A percentile compares a stretch with the other conserved stretches of the same genome.
Conservation (phyloP, 1,140 invertebrate genomes). For the Ericerus pela region DNA sequence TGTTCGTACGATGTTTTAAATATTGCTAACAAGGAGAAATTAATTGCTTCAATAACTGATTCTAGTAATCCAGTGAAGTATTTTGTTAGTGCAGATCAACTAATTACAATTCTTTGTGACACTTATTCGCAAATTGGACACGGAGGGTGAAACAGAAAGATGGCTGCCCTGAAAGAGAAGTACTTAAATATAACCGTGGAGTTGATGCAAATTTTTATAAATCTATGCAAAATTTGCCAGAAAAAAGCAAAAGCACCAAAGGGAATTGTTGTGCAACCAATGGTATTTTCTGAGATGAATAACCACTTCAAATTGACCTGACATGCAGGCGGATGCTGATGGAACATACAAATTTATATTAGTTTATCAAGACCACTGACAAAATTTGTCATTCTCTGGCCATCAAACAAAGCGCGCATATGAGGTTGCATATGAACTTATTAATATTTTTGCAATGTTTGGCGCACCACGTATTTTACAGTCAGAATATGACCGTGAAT, state of each 20-base stretch:
- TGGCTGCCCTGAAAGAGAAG: conserved; percentile 2
- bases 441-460: neutral
- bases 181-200: conserved; percentile 13
- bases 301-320: conserved; percentile 22
- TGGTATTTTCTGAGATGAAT: neutral
- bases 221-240: neutral
- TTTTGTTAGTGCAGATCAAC: neutral
- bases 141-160: conserved; percentile 6
- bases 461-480: neutral
- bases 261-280: neutral
- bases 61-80: neutral
- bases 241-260: neutral
- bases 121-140: conserved; percentile 5
- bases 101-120: conserved; percentile 20
- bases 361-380: conserved; percentile 46
- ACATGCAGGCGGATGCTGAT: neutral
- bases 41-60: conserved; percentile 1
- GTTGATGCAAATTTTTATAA: conserved; percentile 5
- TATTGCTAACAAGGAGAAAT: conserved; percentile 7
- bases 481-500: neutral
- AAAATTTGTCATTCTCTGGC: neutral
- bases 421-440: neutral
- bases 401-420: neutral
- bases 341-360: neutral
- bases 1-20: conserved; percentile 13